Evolutionary conservation across 2,113 vertebrate species (phyloP).

Genomic region (Strigops habroptila): DNA sequence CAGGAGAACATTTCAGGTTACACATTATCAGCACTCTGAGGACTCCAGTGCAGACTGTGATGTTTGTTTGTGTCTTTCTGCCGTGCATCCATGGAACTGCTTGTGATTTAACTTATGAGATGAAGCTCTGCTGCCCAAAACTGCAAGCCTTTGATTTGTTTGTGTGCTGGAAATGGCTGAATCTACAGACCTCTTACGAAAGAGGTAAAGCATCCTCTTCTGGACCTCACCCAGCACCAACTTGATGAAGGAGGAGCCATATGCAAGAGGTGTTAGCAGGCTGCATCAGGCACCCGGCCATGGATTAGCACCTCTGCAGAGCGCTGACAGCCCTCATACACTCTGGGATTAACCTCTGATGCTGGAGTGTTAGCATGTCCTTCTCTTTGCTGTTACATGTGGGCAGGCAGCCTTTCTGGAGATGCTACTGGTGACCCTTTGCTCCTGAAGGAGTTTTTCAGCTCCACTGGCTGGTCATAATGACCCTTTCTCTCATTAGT

Average conservation of each 20-base stretch:
- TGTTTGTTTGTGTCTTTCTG: background rate
- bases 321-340: background rate
- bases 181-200: background rate
- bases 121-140: background rate
- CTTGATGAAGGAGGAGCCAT: background rate
- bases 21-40: background rate
- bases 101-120: background rate
- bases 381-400: background rate
- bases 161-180: background rate
- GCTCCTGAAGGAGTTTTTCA: background rate
- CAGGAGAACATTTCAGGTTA: background rate
- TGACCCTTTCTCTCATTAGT: background rate
- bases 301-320: conserved; percentile 18
- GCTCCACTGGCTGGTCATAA: background rate
- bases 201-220: background rate
- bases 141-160: background rate
- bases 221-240: background rate
- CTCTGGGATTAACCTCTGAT: background rate
- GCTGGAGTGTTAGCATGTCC: background rate
- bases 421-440: background rate
- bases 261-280: background rate
- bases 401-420: background rate
- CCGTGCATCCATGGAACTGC: background rate
- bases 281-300: background rate
- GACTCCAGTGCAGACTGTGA: background rate